Percentiles rank a stretch among this genome's conserved stretches.
phyloP scores from a whole-genome alignment of 2,797 vertebrate genomes.

The Eidolon dupreanum region DNA sequence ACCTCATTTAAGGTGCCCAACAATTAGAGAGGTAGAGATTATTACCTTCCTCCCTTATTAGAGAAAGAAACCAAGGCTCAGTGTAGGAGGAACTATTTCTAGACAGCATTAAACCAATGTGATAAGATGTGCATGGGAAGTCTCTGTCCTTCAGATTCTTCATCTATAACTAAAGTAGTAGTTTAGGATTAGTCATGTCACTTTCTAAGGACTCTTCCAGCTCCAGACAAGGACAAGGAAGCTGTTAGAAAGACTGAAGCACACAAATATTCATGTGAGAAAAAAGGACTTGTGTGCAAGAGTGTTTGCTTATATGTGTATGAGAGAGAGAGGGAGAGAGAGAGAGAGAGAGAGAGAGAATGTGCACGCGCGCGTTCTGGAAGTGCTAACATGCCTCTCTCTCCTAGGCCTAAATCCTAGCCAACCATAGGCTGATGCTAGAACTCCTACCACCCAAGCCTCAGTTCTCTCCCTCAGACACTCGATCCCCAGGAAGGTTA shows the following conservation, averaged over 20 bases:
- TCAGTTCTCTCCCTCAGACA: neutral
- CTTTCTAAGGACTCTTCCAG: neutral
- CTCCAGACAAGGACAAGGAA: neutral
- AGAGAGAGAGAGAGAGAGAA: neutral
- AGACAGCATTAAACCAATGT: neutral
- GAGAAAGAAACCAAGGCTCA: neutral
- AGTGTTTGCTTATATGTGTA: neutral
- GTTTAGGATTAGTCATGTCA: neutral
- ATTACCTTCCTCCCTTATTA: neutral
- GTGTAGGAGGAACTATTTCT: neutral
- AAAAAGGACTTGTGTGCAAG: neutral
- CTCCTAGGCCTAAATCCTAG: neutral
- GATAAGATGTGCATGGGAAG: too few relatives aligned
- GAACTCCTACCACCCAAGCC: neutral
- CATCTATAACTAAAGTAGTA: fast-evolving
- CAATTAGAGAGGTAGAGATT: neutral
- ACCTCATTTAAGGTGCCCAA: neutral
- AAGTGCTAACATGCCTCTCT: neutral
- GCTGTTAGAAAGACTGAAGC: neutral
- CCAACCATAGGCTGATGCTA: neutral
- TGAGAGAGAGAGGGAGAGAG: neutral
- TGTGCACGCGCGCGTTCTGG: neutral
- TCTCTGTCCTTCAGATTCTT: neutral
- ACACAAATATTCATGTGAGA: neutral
- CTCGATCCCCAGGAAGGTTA: neutral